Conservation (phyloP, 2,113 vertebrate genomes). For the Gnathonemus echidnorhynchus region DNA sequence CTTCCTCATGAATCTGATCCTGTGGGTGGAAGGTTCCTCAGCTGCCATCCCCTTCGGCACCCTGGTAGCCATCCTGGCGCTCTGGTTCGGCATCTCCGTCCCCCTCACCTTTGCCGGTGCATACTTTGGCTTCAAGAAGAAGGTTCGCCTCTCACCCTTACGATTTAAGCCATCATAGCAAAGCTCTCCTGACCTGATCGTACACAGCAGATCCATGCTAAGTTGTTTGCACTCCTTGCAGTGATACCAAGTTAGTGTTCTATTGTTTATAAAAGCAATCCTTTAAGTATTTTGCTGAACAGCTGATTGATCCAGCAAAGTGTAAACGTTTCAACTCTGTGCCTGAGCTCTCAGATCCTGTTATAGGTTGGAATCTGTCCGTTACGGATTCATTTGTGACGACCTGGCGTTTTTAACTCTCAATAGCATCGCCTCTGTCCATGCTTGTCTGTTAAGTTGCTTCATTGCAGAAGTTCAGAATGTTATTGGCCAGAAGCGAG, state of each 20-base stretch:
- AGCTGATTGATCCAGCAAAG: neutral
- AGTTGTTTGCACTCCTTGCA: neutral
- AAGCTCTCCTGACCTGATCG: neutral
- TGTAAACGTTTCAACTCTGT: neutral
- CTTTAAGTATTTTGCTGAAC: neutral
- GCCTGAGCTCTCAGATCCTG: neutral
- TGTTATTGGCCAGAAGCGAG: neutral
- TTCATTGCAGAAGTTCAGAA: neutral
- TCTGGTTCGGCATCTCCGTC: constrained; percentile 98
- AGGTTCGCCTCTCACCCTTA: constrained; percentile 58
- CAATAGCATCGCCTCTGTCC: neutral
- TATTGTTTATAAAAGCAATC: neutral
- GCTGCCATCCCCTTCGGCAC: constrained; percentile 95
- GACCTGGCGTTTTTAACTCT: neutral
- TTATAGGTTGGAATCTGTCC: neutral
- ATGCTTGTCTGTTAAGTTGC: neutral
- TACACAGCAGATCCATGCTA: neutral
- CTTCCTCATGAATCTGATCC: constrained; percentile 97
- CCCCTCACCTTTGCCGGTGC: constrained; percentile 91
- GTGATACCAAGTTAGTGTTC: neutral
- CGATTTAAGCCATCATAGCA: constrained; percentile 17
- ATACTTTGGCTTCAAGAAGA: constrained; percentile 96
- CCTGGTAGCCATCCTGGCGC: constrained; percentile 85
- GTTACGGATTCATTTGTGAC: neutral
- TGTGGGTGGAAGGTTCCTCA: constrained; percentile 96